Conservation (phyloP, 2,113 vertebrate species). For the Nothocercus nigrocapillus region DNA sequence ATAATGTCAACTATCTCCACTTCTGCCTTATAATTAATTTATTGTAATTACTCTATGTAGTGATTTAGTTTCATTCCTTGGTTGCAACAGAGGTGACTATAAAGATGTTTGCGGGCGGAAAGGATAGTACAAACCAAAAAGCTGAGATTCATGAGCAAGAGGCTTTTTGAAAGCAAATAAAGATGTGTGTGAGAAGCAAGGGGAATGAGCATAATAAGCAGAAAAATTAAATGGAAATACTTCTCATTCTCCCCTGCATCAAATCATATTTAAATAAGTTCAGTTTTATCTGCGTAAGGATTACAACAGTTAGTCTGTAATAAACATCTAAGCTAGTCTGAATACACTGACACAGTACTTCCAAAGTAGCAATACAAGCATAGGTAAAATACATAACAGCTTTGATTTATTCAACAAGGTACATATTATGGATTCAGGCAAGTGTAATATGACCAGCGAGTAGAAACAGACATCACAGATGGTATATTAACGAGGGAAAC, state of each 20-base stretch:
- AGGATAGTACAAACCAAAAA: background rate
- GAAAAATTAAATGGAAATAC: background rate
- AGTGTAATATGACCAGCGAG: background rate
- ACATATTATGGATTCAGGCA: conserved; percentile 15
- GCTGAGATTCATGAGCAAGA: background rate
- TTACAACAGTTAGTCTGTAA: background rate
- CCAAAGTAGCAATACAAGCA: background rate
- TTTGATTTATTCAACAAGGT: conserved; percentile 9
- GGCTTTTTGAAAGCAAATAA: background rate
- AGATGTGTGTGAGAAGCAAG: background rate
- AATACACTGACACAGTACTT: background rate
- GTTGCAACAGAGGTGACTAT: background rate
- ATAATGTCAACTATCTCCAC: conserved; percentile 30
- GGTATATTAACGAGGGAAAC: background rate
- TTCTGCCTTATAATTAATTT: conserved; percentile 50
- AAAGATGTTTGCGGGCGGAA: background rate
- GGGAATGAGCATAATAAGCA: background rate
- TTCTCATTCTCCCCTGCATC: background rate
- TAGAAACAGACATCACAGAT: conserved; percentile 8
- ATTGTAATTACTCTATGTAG: conserved; percentile 11
- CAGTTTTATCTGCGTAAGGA: background rate
- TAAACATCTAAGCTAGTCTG: background rate
- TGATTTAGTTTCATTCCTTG: conserved; percentile 3
- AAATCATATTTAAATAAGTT: background rate
- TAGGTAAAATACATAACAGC: background rate